Evolutionary conservation across 2,888 invertebrate genomes (phyloP).

Genomic region (Cerastis leucographa): DNA sequence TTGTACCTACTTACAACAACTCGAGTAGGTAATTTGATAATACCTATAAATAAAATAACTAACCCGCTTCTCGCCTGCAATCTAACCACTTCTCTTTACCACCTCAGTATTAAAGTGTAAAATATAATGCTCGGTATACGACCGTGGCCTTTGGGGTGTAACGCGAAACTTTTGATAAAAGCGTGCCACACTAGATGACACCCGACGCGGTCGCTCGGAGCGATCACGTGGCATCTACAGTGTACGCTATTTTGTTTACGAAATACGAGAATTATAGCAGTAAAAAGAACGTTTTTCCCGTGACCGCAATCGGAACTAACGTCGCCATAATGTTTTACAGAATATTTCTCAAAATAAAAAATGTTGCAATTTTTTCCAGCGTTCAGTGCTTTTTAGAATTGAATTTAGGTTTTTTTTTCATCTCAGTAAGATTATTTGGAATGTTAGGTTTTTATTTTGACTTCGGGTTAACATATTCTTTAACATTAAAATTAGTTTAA

Average conservation of each 20-base stretch:
- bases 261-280: slow-evolving; percentile 16
- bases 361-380: not conserved
- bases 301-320: not conserved
- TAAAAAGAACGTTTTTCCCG: not conserved
- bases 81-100: slow-evolving; percentile 2
- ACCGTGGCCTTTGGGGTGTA: slow-evolving; percentile 63
- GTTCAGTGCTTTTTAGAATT: not conserved
- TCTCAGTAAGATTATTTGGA: not conserved
- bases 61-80: not conserved
- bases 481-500: not conserved
- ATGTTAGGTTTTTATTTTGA: not conserved
- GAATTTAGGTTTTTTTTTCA: not conserved
- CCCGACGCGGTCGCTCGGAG: slow-evolving; percentile 56
- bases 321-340: not conserved
- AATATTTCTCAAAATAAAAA: not conserved
- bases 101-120: slow-evolving; percentile 54
- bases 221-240: slow-evolving; percentile 61
- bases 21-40: not conserved
- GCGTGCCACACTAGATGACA: slow-evolving; percentile 61
- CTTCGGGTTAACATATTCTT: not conserved
- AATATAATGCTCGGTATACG: slow-evolving; percentile 63
- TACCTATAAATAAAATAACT: not conserved
- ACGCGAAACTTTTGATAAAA: slow-evolving; percentile 78
- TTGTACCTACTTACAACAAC: not conserved
- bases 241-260: slow-evolving; percentile 32